A percentile compares a stretch with the other conserved stretches of the same genome.
Evolutionary conservation across 2,888 invertebrate genomes (phyloP).

Genomic region (Macrophya alboannulata): DNA sequence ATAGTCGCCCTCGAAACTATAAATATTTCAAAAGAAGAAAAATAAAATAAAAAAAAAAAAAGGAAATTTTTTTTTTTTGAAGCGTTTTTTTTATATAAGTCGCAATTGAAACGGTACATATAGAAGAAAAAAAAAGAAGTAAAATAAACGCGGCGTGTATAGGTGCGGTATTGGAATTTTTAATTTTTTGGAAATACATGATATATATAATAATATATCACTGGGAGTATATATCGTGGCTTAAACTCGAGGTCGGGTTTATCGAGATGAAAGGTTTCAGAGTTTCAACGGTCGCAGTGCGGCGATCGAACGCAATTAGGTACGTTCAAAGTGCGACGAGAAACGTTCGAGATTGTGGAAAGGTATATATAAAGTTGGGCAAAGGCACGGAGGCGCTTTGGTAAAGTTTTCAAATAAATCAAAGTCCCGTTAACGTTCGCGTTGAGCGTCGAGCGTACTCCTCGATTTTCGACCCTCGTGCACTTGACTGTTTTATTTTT

Average conservation of each 20-base stretch:
- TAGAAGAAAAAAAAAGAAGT: background rate
- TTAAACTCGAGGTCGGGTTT: background rate
- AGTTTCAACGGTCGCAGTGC: background rate
- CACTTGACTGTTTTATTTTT: background rate
- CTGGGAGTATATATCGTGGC: background rate
- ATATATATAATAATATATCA: background rate
- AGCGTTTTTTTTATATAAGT: no score
- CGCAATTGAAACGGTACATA: background rate
- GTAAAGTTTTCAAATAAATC: slow-evolving; percentile 43
- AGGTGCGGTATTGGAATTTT: background rate
- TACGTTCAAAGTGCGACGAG: slow-evolving; percentile 9
- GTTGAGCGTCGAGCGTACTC: background rate
- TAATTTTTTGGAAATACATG: background rate
- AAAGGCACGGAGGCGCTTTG: background rate
- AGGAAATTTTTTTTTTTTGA: no score
- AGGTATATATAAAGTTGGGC: slow-evolving; percentile 24
- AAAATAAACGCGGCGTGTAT: no score
- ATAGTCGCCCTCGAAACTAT: background rate
- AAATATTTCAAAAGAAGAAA: background rate
- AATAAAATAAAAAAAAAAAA: no score
- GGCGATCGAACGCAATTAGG: slow-evolving; percentile 39
- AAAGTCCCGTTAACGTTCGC: slow-evolving; percentile 18
- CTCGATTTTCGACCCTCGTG: slow-evolving; percentile 27
- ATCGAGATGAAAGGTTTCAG: slow-evolving; percentile 3
- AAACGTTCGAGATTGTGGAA: slow-evolving; percentile 31